phyloP scores from a whole-genome alignment of 2,113 vertebrate genomes.

The Polypterus bichir region DNA sequence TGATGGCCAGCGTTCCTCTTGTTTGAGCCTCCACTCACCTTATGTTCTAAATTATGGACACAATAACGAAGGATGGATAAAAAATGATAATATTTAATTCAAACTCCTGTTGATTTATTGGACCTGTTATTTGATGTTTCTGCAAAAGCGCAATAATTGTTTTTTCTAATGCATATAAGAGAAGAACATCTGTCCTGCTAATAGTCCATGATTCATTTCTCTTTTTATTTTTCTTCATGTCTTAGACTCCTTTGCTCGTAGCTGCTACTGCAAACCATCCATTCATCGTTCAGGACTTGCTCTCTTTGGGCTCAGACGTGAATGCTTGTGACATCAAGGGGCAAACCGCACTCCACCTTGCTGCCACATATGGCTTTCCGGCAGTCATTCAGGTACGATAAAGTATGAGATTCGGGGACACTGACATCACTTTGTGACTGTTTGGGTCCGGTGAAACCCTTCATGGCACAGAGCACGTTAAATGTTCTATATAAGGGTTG shows the following conservation, averaged over 20 bases:
- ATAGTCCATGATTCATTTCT: not conserved
- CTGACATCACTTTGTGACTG: not conserved
- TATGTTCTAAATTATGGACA: too few relatives aligned
- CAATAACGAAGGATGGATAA: too few relatives aligned
- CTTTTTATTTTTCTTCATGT: not conserved
- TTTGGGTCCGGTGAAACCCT: not conserved
- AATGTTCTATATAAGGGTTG: too few relatives aligned
- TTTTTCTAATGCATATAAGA: too few relatives aligned
- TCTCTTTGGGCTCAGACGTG: conserved; percentile 61
- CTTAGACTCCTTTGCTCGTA: conserved; percentile 71
- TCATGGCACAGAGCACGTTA: not conserved
- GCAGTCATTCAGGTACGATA: conserved; percentile 56
- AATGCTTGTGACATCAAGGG: conserved; percentile 67
- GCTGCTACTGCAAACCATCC: conserved; percentile 74
- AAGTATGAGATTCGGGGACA: not conserved
- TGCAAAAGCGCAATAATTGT: too few relatives aligned
- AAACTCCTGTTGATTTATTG: too few relatives aligned
- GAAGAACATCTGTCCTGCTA: too few relatives aligned
- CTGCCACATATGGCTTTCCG: conserved; percentile 64
- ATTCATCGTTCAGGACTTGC: conserved; percentile 65
- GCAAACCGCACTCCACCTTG: conserved; percentile 68
- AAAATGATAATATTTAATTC: too few relatives aligned
- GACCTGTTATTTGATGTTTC: too few relatives aligned
- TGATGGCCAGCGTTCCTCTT: too few relatives aligned
- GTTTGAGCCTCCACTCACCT: too few relatives aligned